phyloP scores from a whole-genome alignment of 2,113 vertebrate species.

The Onychorhynchus coronatus region DNA sequence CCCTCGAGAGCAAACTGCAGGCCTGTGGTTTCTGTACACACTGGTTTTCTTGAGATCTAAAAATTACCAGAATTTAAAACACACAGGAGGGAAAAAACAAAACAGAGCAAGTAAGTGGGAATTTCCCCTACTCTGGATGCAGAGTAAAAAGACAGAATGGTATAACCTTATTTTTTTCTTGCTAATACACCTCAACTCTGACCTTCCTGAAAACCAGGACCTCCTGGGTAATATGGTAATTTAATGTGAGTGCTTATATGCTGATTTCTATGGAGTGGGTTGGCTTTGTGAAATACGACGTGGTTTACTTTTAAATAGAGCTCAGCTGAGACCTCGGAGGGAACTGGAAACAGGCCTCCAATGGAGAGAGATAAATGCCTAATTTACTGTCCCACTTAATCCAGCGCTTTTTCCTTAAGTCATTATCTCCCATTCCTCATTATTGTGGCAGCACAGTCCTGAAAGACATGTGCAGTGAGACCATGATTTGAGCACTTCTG shows the following conservation, averaged over 20 bases:
- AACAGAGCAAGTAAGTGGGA: not conserved
- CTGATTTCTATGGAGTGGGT: conserved; percentile 47
- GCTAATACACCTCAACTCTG: conserved; percentile 61
- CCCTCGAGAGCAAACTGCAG: not conserved
- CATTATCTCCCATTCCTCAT: conserved; percentile 67
- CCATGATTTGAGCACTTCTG: conserved; percentile 63
- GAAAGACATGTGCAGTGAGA: conserved; percentile 62
- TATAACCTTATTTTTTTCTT: conserved; percentile 43
- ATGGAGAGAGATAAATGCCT: conserved; percentile 71
- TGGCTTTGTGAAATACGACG: conserved; percentile 61
- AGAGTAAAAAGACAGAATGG: not conserved
- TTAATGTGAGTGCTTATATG: conserved; percentile 47
- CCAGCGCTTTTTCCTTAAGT: conserved; percentile 62
- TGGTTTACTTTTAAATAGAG: conserved; percentile 68
- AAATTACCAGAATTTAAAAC: not conserved
- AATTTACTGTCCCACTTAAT: conserved; percentile 74
- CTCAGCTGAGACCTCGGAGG: conserved; percentile 51
- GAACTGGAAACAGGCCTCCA: conserved; percentile 59
- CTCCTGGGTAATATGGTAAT: conserved; percentile 67
- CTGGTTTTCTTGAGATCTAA: not conserved
- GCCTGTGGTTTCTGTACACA: not conserved
- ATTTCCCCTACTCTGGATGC: conserved; percentile 1
- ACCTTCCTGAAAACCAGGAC: conserved; percentile 57
- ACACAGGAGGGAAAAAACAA: not conserved
- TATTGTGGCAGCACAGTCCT: conserved; percentile 53